Evolutionary conservation across 2,797 vertebrate species (phyloP), one percentile per base, ranked within the genome.

Genomic region (Poeciliopsis presidionis): DNA sequence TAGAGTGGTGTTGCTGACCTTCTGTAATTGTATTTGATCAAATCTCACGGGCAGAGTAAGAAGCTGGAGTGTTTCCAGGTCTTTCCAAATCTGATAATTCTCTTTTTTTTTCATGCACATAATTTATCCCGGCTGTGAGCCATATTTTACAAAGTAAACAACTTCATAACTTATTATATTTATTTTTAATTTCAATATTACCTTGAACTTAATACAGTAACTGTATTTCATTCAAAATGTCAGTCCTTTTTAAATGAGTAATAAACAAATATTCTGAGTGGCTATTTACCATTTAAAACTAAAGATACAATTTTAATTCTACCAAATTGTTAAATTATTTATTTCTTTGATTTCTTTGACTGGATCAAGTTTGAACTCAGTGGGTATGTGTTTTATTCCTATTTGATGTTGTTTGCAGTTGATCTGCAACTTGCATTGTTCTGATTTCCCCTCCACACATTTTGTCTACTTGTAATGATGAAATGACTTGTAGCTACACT

Each of bases 21-120:
- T 0, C 65, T 75, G 74, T 84, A 45, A 84, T 87, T 85, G 41
- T 85, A 57, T 78, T 83, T 81, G 87, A 87, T 80, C 83, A 89
- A 83, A 86, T 85, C 43, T 84, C 71, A 81, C 22, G 25, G 28
- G 55, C 20, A 25, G 63, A 67, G 5, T 22, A 12, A 67, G 36
- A 76, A 45, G 53, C 28, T 73, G 9, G 78, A 33, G 71, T 78
- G 47, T 80, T 80, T 75, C 70, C 33, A 80, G 67, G 78, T 73
- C 46, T 33, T 80, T 73, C 73, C 33, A 79, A 72, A 80, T 76
- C 51, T 28, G 77, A 45, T 20, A 72, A 55, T 78, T 43, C 51
- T 69, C 9, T 47, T 81, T 76, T 84, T 6, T 63, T 73, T n/a
- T 81, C 47, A 74, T 83, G 47, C 86, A 28, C 45, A 80, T 81